Evolutionary conservation across 2,797 vertebrate species (phyloP).

Genomic region (Sebastiscus tertius): DNA sequence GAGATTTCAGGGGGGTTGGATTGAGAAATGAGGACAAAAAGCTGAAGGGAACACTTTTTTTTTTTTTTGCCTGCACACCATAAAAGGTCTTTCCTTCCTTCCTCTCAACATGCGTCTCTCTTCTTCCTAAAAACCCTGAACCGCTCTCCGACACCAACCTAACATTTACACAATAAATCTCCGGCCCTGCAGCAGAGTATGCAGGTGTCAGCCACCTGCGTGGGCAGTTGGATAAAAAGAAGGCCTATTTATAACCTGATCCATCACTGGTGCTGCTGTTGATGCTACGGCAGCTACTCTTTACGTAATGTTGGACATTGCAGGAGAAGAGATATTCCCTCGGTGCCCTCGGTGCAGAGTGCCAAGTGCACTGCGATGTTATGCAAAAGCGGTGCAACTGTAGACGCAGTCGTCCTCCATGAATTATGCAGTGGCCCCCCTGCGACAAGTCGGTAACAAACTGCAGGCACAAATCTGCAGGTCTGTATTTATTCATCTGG

Average conservation of each 20-base stretch:
- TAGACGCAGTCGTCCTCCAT: slow-evolving; percentile 38
- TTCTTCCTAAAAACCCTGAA: slow-evolving; percentile 18
- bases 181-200: slow-evolving; percentile 38
- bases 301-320: slow-evolving; percentile 61
- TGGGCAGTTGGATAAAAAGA: slow-evolving; percentile 61
- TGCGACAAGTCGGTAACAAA: slow-evolving; percentile 37
- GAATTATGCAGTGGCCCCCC: slow-evolving; percentile 57
- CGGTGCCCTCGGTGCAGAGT: slow-evolving; percentile 25
- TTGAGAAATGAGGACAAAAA: slow-evolving; percentile 57
- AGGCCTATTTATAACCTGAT: slow-evolving; percentile 72
- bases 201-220: slow-evolving; percentile 68
- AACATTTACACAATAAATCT: slow-evolving; percentile 37
- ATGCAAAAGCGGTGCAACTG: slow-evolving; percentile 40
- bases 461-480: slow-evolving; percentile 24
- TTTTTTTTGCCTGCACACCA: slow-evolving; percentile 37
- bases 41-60: slow-evolving; percentile 25
- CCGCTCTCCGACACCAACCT: background rate
- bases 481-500: slow-evolving; percentile 27
- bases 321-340: slow-evolving; percentile 28
- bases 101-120: slow-evolving; percentile 28
- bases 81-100: slow-evolving; percentile 63
- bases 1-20: slow-evolving; percentile 51
- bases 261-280: slow-evolving; percentile 50
- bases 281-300: slow-evolving; percentile 39
- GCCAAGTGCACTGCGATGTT: slow-evolving; percentile 39